These are phyloP conservation scores for Drosophila recens DNA, from an alignment of 2,888 invertebrate genomes.

Conservation along the genomic window DNA sequence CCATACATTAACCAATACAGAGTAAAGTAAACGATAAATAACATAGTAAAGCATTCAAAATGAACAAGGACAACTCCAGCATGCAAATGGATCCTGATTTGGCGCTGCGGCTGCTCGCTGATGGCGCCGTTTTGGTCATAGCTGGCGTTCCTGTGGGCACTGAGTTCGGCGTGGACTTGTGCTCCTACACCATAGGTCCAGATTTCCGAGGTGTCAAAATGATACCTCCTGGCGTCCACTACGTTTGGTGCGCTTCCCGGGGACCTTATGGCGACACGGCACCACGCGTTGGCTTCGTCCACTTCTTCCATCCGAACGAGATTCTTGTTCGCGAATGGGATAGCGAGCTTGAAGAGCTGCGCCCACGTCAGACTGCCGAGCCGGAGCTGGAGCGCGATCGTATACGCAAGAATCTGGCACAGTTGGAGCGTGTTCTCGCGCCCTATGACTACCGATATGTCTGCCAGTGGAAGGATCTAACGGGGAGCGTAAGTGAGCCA, in stretches of 20 bases:
- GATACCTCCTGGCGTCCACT: slow-evolving; percentile 99
- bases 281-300: slow-evolving; percentile 93
- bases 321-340: slow-evolving; percentile 96
- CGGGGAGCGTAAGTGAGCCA: slow-evolving; percentile 88
- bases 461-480: slow-evolving; percentile 92
- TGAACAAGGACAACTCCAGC: slow-evolving; percentile 75
- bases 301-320: slow-evolving; percentile 93
- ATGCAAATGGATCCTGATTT: slow-evolving; percentile 90
- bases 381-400: slow-evolving; percentile 85
- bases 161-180: slow-evolving; percentile 96
- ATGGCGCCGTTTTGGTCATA: slow-evolving; percentile 94
- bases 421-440: slow-evolving; percentile 88
- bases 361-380: slow-evolving; percentile 77
- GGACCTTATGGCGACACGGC: slow-evolving; percentile 88
- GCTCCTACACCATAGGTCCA: slow-evolving; percentile 95
- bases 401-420: slow-evolving; percentile 81
- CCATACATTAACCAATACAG: neutral
- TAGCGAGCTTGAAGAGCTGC: slow-evolving; percentile 90
- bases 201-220: slow-evolving; percentile 98
- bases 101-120: slow-evolving; percentile 90
- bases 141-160: slow-evolving; percentile 95
- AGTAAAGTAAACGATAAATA: neutral
- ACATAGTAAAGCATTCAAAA: slow-evolving; percentile 22
- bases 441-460: slow-evolving; percentile 96
- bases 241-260: slow-evolving; percentile 90